phyloP scores from a whole-genome alignment of 1,140 invertebrate species.

The Cydia fagiglandana region DNA sequence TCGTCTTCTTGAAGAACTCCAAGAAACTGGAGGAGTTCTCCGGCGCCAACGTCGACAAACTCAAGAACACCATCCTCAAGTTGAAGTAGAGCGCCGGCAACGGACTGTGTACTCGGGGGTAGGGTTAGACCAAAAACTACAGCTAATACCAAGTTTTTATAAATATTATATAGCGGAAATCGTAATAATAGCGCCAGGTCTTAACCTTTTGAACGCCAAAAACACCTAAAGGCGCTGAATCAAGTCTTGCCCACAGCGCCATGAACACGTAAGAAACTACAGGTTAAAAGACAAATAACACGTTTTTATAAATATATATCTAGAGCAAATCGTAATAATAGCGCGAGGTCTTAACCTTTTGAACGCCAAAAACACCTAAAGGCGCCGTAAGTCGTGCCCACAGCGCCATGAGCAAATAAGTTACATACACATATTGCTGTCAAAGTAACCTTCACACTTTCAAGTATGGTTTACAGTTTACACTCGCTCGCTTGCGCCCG shows the following conservation, averaged over 20 bases:
- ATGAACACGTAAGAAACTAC: slow-evolving; percentile 14
- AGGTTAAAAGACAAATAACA: not conserved
- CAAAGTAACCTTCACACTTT: not conserved
- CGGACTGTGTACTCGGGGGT: slow-evolving; percentile 43
- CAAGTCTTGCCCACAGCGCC: too few relatives aligned
- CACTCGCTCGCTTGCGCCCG: too few relatives aligned
- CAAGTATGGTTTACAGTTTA: too few relatives aligned
- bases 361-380: too few relatives aligned
- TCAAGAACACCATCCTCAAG: slow-evolving; percentile 83
- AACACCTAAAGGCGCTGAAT: too few relatives aligned
- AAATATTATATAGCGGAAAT: not conserved
- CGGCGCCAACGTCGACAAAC: slow-evolving; percentile 88
- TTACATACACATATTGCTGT: not conserved
- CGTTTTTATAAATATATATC: slow-evolving; percentile 25
- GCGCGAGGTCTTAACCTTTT: not conserved
- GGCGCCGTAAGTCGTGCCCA: too few relatives aligned
- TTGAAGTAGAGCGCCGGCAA: slow-evolving; percentile 65
- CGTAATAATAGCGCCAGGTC: too few relatives aligned
- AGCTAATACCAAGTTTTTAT: slow-evolving; percentile 32
- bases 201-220: not conserved
- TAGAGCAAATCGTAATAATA: too few relatives aligned
- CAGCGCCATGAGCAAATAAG: too few relatives aligned
- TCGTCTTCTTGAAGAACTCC: slow-evolving; percentile 91
- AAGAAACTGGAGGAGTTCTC: slow-evolving; percentile 86
- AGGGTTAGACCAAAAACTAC: slow-evolving; percentile 37